phyloP scores from a whole-genome alignment of 2,797 vertebrate genomes.

The Alauda arvensis region DNA sequence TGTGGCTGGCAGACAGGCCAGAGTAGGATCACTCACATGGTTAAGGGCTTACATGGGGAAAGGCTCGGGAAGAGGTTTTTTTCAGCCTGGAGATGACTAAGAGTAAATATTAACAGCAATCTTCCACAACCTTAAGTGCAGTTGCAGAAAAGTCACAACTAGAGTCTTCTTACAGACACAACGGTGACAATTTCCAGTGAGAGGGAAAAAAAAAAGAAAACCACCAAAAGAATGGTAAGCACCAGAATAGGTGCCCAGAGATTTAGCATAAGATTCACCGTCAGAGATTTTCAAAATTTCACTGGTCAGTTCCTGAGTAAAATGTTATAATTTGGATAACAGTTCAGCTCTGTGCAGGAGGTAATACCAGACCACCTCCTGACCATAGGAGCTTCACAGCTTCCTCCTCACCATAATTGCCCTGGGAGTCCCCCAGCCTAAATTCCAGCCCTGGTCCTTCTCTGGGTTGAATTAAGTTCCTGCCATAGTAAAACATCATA shows the following conservation, averaged over 20 bases:
- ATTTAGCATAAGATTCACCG: neutral
- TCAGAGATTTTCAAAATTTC: neutral
- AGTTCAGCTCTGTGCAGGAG: neutral
- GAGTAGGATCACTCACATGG: neutral
- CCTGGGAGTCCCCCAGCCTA: neutral
- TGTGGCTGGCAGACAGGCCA: neutral
- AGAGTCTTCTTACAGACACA: neutral
- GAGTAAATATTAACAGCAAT: neutral
- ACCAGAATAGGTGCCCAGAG: neutral
- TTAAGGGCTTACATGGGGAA: neutral
- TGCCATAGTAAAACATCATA: neutral
- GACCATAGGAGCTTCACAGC: neutral
- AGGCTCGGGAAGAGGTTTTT: rapidly evolving
- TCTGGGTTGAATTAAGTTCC: neutral
- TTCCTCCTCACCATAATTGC: neutral
- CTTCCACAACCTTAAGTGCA: neutral
- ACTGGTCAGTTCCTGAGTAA: neutral
- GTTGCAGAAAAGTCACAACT: neutral
- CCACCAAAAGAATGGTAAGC: neutral
- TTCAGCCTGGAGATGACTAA: neutral
- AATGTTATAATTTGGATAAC: neutral
- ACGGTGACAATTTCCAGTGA: neutral
- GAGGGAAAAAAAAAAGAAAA: neutral
- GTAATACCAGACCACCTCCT: neutral
- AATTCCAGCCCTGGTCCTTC: neutral